A percentile compares a stretch with the other conserved stretches of the same genome.
Evolutionary conservation across 92 coral and sea anemone genomes (phyloP).

Genomic region (Anthopleura xanthogrammica): DNA sequence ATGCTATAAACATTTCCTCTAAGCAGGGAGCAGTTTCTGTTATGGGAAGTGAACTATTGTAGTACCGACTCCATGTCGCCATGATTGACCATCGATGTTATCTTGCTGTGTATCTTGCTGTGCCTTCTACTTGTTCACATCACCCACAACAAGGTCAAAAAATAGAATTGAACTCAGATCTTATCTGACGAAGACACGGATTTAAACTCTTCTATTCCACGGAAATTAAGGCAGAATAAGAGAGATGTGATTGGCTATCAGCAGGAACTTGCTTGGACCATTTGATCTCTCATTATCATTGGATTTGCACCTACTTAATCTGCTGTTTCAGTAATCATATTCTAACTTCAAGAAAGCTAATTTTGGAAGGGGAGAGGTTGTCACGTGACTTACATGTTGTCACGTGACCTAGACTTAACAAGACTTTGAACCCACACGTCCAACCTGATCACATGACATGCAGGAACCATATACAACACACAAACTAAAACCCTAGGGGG

Average conservation of each 20-base stretch:
- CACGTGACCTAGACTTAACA: no score
- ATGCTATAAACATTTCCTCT: not conserved
- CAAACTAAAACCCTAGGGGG: no score
- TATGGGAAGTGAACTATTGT: not conserved
- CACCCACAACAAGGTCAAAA: not conserved
- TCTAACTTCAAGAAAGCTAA: no score
- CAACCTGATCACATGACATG: no score
- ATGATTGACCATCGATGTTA: not conserved
- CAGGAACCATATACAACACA: no score
- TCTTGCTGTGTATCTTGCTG: not conserved
- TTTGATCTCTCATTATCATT: no score
- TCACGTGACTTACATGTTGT: no score
- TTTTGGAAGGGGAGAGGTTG: no score
- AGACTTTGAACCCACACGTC: no score
- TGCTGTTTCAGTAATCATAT: no score
- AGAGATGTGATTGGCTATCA: not conserved
- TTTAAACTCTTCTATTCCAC: not conserved
- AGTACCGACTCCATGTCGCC: not conserved
- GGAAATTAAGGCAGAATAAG: not conserved
- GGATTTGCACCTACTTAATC: no score
- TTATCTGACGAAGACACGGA: not conserved
- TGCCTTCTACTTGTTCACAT: not conserved
- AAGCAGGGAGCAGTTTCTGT: not conserved
- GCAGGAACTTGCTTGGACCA: not conserved
- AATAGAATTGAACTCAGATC: not conserved